A percentile compares a stretch with the other conserved stretches of the same genome.
phyloP scores from a whole-genome alignment of 2,888 invertebrate species.

The Spodoptera exigua region DNA sequence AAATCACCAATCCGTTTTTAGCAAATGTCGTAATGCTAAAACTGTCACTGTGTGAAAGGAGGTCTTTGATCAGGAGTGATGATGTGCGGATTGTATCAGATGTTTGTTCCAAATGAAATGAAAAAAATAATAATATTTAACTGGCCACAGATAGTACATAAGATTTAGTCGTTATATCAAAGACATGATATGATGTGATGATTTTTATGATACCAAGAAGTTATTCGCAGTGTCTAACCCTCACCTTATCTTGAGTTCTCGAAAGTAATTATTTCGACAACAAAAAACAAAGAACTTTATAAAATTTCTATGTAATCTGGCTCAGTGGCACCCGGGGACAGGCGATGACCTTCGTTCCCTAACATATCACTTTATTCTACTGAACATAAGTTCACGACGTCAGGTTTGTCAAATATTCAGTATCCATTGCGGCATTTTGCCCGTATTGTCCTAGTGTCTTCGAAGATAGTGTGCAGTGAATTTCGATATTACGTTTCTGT shows the following conservation, averaged over 20 bases:
- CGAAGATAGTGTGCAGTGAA: slow-evolving; percentile 19
- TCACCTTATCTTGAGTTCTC: not conserved
- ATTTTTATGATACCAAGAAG: too few species aligned
- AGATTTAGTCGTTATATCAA: too few species aligned
- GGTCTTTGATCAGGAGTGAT: too few species aligned
- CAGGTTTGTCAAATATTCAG: slow-evolving; percentile 37
- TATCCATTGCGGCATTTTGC: slow-evolving; percentile 25
- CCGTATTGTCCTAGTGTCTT: slow-evolving; percentile 18
- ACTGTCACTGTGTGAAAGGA: too few species aligned
- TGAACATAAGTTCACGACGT: slow-evolving; percentile 27
- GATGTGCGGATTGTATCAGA: too few species aligned
- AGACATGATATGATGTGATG: too few species aligned
- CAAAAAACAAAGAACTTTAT: slow-evolving; percentile 34
- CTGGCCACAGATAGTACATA: too few species aligned
- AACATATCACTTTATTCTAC: slow-evolving; percentile 42
- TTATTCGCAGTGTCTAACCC: too few species aligned
- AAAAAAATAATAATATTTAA: too few species aligned
- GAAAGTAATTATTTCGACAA: not conserved
- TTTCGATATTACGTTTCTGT: slow-evolving; percentile 1
- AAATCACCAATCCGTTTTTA: too few species aligned
- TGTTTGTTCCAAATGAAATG: too few species aligned
- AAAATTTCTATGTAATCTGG: slow-evolving; percentile 25
- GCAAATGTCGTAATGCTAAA: too few species aligned
- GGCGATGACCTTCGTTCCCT: slow-evolving; percentile 25
- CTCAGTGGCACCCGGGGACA: not conserved